These are phyloP conservation scores for Cuniculus paca DNA, from an alignment of 2,797 vertebrate genomes.

Conservation along the genomic window DNA sequence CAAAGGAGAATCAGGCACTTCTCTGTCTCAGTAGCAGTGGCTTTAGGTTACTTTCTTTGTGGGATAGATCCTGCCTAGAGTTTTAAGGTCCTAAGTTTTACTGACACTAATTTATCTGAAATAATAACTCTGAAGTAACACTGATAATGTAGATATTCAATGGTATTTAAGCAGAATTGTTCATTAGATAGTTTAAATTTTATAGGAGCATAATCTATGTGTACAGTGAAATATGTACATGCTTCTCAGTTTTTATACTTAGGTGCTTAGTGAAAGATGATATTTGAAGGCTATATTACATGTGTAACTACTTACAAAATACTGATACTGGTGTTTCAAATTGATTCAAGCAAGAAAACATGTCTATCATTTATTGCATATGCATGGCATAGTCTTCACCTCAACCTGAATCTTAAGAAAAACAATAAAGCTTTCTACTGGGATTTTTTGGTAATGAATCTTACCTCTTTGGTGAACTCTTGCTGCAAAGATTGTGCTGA, in stretches of 20 bases:
- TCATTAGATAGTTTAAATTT: constrained; percentile 55
- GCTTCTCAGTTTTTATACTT: neutral
- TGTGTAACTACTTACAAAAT: neutral
- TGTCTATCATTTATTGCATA: neutral
- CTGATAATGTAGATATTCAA: neutral
- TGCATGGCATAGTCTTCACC: neutral
- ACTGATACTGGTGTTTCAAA: neutral
- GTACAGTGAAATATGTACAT: neutral
- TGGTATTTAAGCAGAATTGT: constrained; percentile 18
- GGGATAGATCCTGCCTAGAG: neutral
- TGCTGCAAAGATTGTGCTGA: constrained; percentile 22
- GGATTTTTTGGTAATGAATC: neutral
- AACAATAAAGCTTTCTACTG: neutral
- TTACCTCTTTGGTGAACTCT: neutral
- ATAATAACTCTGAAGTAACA: neutral
- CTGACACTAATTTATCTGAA: neutral
- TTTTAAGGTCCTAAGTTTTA: neutral
- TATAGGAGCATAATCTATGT: neutral
- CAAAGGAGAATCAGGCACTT: neutral
- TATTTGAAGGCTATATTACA: neutral
- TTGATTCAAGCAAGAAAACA: neutral
- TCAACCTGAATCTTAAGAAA: constrained; percentile 7
- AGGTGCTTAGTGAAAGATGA: neutral
- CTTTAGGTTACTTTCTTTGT: neutral
- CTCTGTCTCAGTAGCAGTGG: neutral